These are phyloP conservation scores for Mergus octosetaceus DNA, from an alignment of 2,797 vertebrate species.

Conservation along the genomic window DNA sequence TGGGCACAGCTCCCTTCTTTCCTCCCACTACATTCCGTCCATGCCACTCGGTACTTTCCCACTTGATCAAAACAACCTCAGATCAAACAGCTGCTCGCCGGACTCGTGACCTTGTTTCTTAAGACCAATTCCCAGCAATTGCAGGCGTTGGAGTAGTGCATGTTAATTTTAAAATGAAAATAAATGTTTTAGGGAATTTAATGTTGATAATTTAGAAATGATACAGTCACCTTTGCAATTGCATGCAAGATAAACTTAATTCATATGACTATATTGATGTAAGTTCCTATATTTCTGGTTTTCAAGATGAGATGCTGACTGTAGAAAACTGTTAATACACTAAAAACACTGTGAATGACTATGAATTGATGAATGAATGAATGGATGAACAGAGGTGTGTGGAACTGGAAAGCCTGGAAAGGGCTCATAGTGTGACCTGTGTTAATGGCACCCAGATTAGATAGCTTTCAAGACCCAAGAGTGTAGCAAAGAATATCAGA, in stretches of 20 bases:
- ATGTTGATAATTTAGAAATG: not conserved
- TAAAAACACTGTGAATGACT: not conserved
- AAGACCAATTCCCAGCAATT: too few relatives aligned
- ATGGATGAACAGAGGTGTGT: not conserved
- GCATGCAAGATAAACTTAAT: not conserved
- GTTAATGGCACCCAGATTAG: not conserved
- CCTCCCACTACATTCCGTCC: too few relatives aligned
- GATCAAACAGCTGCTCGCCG: too few relatives aligned
- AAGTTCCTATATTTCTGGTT: not conserved
- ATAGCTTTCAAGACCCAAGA: not conserved
- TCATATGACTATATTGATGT: not conserved
- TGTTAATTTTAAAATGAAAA: not conserved
- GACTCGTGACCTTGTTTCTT: too few relatives aligned
- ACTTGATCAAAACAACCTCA: too few relatives aligned
- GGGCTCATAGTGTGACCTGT: not conserved
- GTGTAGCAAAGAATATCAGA: not conserved
- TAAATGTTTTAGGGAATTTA: not conserved
- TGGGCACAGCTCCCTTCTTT: too few relatives aligned
- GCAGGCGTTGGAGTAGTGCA: not conserved
- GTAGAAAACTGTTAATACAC: not conserved
- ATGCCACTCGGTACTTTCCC: too few relatives aligned
- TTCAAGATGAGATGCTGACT: not conserved
- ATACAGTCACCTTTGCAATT: not conserved
- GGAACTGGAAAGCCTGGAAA: not conserved
- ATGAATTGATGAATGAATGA: too few relatives aligned